Evolutionary conservation across 2,113 vertebrate species (phyloP).

Genomic region (Brachyhypopomus gauderio): DNA sequence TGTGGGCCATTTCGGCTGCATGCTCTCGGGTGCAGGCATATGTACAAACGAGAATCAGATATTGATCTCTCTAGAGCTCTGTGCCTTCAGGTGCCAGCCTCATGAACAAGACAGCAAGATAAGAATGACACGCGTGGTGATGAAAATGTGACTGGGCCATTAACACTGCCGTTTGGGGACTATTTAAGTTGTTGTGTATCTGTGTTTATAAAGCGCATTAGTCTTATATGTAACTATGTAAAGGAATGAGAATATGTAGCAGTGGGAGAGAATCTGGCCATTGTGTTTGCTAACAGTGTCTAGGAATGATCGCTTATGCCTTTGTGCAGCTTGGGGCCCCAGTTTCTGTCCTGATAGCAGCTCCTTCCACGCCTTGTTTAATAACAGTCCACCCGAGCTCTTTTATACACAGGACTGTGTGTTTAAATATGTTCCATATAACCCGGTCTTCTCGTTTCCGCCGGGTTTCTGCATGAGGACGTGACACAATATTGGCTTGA

Average conservation of each 20-base stretch:
- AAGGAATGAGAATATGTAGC: background rate
- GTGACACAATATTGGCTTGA: background rate
- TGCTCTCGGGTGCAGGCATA: slow-evolving; percentile 14
- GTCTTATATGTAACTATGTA: background rate
- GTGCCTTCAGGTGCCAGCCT: slow-evolving; percentile 5
- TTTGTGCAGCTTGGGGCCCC: background rate
- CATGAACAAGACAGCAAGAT: slow-evolving; percentile 1
- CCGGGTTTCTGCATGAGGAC: background rate
- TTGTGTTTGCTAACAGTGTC: background rate
- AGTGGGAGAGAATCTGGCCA: background rate
- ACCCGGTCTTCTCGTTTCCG: background rate
- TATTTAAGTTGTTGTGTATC: background rate
- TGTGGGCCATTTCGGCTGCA: background rate
- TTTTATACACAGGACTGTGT: background rate
- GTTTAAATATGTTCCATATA: background rate
- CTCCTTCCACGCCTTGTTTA: background rate
- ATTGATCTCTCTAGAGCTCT: slow-evolving; percentile 39
- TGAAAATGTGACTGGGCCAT: slow-evolving; percentile 11
- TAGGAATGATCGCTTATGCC: background rate
- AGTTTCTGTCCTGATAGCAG: background rate
- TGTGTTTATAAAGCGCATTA: too few relatives aligned
- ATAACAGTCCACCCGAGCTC: background rate
- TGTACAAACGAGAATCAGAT: slow-evolving; percentile 39
- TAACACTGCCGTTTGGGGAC: background rate
- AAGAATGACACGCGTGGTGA: slow-evolving; percentile 22